phyloP scores from a whole-genome alignment of 1,140 invertebrate species.

The Bombus confusus region DNA sequence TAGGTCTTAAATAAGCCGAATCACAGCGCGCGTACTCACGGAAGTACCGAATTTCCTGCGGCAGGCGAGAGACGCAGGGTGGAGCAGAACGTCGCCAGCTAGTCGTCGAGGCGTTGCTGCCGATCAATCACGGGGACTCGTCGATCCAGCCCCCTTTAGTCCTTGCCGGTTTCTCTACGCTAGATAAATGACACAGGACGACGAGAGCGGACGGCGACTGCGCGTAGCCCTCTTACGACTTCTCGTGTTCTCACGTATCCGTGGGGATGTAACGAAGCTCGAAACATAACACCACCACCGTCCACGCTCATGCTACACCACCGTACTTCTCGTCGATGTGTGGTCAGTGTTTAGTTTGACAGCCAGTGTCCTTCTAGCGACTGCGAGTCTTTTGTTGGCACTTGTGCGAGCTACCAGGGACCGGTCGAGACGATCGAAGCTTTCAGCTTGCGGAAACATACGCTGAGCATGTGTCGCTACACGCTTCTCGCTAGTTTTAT shows the following conservation, averaged over 20 bases:
- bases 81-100: slow-evolving; percentile 54
- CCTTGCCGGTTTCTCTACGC: slow-evolving; percentile 46
- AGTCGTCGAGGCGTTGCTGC: slow-evolving; percentile 67
- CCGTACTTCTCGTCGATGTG: slow-evolving; percentile 50
- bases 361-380: slow-evolving; percentile 64
- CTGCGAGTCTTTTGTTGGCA: slow-evolving; percentile 58
- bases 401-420: background rate
- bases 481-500: slow-evolving; percentile 25
- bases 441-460: slow-evolving; percentile 60
- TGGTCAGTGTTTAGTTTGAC: slow-evolving; percentile 78
- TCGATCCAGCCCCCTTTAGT: slow-evolving; percentile 59
- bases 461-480: slow-evolving; percentile 64
- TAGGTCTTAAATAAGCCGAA: background rate
- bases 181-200: slow-evolving; percentile 68
- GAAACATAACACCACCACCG: slow-evolving; percentile 65
- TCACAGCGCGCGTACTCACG: slow-evolving; percentile 14
- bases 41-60: slow-evolving; percentile 59
- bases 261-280: slow-evolving; percentile 45
- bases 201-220: slow-evolving; percentile 45
- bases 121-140: slow-evolving; percentile 68
- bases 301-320: background rate
- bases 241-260: slow-evolving; percentile 63
- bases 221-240: slow-evolving; percentile 31
- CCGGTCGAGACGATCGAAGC: background rate
- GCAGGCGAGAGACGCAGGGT: slow-evolving; percentile 39